Base-by-base conservation (phyloP, 2,113 vertebrate genomes). In the Eretmochelys imbricata region DNA sequence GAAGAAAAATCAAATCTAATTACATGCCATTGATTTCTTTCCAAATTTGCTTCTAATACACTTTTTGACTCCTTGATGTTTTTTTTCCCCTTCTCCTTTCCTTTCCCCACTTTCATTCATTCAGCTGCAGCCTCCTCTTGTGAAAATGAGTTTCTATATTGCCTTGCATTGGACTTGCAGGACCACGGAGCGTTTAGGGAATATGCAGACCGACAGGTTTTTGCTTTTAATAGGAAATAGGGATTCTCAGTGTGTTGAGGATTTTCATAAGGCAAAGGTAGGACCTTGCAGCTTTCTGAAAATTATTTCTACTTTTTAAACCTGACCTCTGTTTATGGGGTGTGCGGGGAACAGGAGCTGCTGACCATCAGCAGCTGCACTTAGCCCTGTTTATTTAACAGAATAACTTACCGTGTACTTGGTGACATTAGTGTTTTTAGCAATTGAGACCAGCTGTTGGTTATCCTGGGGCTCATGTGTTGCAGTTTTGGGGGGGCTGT, bases 1-100 rank as follows among this genome's bases (percentile, higher is more conserved):
- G 92, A 80, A 94, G 93, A 85, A 97, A 98, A 97, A 97, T 96
- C 96, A 97, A 98, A 98, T 93, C 90, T 96, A 95, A 98, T 98
- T 94, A 97, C 88, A 27, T 24, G 57, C 82, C 96, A 96, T 96
- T 78, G 97, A 98, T 98, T 98, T 96, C 95, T 90, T 95, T 96
- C 95, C 97, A 96, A 93, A 98, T 97, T 97, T 98, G 93, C 94
- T 96, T 95, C 29, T 78, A 95, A 92, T 91, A 95, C 82, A 92
- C 93, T 96, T 96, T 95, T 95, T 85, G 93, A 80, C 85, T 93
- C 94, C 91, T 94, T 46, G 49, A n/a, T 90, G 16, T 80, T 50
- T 87, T 75, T 76, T 48, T 22, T 22, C 9, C 35, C 91, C 93
- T 84, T 87, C 69, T 88, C 79, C 87, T 76, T 91, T 82, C 83